These are phyloP conservation scores for Neomonachus schauinslandi DNA, from an alignment of 2,113 vertebrate genomes.

Conservation along the genomic window DNA sequence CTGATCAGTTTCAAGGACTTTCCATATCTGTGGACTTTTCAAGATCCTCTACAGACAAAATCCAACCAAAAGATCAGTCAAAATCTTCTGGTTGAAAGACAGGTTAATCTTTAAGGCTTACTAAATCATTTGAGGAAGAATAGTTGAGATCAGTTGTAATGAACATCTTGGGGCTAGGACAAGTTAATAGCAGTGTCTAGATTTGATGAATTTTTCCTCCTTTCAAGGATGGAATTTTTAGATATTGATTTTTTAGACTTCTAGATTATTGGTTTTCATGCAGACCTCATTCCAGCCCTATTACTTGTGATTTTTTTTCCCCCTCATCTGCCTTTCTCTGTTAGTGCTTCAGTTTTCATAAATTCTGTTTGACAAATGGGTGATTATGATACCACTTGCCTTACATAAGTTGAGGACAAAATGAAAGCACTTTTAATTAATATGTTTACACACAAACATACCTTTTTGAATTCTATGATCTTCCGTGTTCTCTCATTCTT, in stretches of 20 bases:
- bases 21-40: not conserved
- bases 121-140: not conserved
- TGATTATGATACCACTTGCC: not conserved
- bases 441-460: not conserved
- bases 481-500: not conserved
- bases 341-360: not conserved
- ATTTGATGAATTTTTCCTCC: not conserved
- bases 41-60: not conserved
- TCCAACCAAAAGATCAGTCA: not conserved
- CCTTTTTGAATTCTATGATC: not conserved
- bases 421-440: not conserved
- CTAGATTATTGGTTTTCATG: not conserved
- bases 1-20: not conserved
- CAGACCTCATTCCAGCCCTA: not conserved
- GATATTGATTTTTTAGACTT: not conserved
- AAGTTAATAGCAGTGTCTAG: not conserved
- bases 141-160: not conserved
- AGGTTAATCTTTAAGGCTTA: not conserved
- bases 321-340: not conserved
- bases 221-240: not conserved
- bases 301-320: not conserved
- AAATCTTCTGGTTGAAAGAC: not conserved
- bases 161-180: not conserved
- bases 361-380: not conserved
- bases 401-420: not conserved